phyloP scores from a whole-genome alignment of 2,888 invertebrate species.

The Melikaiella ostensackeni region DNA sequence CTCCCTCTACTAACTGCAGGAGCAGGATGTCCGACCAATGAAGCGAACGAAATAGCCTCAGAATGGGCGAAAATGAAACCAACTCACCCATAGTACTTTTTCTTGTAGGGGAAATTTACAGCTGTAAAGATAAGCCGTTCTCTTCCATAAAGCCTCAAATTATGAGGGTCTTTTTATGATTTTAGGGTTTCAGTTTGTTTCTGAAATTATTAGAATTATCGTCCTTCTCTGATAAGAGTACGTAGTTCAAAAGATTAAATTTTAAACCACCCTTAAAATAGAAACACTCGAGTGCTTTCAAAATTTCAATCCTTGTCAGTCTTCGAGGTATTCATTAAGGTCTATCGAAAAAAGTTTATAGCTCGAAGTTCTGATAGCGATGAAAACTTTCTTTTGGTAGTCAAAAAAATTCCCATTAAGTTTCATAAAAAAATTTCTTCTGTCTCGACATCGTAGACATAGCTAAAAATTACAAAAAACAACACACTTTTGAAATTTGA shows the following conservation, averaged over 20 bases:
- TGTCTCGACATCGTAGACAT: too few species aligned
- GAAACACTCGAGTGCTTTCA: too few species aligned
- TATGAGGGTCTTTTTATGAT: background rate
- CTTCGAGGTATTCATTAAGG: too few species aligned
- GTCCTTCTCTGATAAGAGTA: background rate
- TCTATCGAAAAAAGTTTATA: too few species aligned
- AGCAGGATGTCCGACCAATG: constrained; percentile 16
- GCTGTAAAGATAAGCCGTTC: background rate
- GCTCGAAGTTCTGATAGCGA: too few species aligned
- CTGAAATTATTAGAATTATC: background rate
- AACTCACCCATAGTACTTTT: background rate
- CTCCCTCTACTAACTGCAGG: background rate
- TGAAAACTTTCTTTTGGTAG: too few species aligned
- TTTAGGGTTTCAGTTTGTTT: background rate
- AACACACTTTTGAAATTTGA: too few species aligned
- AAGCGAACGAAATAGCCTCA: constrained; percentile 10
- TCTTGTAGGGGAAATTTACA: constrained; percentile 6
- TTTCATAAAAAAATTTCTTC: too few species aligned
- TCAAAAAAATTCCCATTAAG: too few species aligned
- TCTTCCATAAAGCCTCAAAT: background rate
- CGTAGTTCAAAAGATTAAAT: background rate
- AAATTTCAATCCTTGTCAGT: too few species aligned
- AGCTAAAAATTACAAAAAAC: too few species aligned
- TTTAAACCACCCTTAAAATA: too few species aligned
- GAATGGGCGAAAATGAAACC: background rate